These are phyloP conservation scores for Congeria kusceri DNA, from an alignment of 2,888 invertebrate species.

Conservation along the genomic window DNA sequence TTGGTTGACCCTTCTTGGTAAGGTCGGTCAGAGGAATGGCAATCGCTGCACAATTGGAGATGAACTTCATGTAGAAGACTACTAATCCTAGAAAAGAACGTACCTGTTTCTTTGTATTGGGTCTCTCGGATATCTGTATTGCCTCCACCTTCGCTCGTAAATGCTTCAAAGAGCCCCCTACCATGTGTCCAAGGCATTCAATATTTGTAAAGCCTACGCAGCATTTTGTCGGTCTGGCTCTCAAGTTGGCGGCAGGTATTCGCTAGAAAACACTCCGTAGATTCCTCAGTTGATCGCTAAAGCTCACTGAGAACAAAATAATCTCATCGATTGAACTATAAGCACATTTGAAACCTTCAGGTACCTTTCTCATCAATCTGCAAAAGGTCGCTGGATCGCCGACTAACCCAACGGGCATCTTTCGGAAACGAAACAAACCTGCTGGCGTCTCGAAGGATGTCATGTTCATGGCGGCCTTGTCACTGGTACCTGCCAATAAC, in stretches of 20 bases:
- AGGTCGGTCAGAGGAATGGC: slow-evolving; percentile 55
- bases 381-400: background rate
- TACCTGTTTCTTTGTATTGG: slow-evolving; percentile 43
- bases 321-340: slow-evolving; percentile 14
- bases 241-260: background rate
- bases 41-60: slow-evolving; percentile 56
- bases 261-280: background rate
- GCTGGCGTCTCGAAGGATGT: slow-evolving; percentile 54
- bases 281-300: background rate
- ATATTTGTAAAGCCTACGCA: background rate
- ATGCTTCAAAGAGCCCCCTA: slow-evolving; percentile 29
- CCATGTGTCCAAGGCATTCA: slow-evolving; percentile 17
- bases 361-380: slow-evolving; percentile 16
- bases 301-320: background rate
- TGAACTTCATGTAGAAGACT: slow-evolving; percentile 53
- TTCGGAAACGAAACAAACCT: slow-evolving; percentile 38
- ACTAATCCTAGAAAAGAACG: slow-evolving; percentile 54
- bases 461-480: slow-evolving; percentile 19
- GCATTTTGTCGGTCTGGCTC: slow-evolving; percentile 29
- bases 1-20: slow-evolving; percentile 45
- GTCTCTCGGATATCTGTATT: slow-evolving; percentile 34
- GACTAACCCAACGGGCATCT: slow-evolving; percentile 15
- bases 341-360: background rate
- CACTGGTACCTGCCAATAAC: slow-evolving; percentile 63
- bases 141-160: slow-evolving; percentile 34